Conservation (phyloP, 2,113 vertebrate genomes). For the Choloepus hoffmanni region DNA sequence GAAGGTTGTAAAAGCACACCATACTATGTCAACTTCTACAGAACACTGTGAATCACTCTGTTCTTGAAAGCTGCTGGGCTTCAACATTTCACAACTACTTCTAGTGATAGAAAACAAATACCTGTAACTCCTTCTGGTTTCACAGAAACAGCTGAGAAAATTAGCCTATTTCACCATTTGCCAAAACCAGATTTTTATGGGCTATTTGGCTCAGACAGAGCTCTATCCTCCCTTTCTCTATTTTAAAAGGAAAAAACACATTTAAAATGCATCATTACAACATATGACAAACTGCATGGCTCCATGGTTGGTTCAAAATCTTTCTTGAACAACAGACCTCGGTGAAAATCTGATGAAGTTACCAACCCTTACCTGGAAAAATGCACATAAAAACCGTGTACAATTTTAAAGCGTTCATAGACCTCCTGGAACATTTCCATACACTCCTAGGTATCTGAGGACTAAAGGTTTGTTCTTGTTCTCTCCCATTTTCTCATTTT, state of each 20-base stretch:
- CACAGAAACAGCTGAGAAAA: conserved; percentile 35
- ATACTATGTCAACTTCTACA: not conserved
- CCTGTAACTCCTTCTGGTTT: not conserved
- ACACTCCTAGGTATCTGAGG: not conserved
- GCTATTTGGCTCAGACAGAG: not conserved
- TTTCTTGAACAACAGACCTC: not conserved
- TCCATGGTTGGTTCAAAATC: not conserved
- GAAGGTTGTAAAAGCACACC: not conserved
- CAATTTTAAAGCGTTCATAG: not conserved
- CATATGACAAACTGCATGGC: not conserved
- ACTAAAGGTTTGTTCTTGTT: not conserved
- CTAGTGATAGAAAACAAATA: not conserved
- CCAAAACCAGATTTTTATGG: not conserved
- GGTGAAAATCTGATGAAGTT: not conserved
- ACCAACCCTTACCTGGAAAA: not conserved
- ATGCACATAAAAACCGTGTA: not conserved
- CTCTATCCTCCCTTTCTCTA: not conserved
- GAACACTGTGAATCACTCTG: not conserved
- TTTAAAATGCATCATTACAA: conserved; percentile 3
- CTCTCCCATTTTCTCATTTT: not conserved
- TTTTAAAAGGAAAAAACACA: not conserved
- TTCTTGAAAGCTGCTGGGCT: not conserved
- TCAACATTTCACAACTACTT: conserved; percentile 17
- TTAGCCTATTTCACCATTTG: not conserved
- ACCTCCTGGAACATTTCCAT: not conserved